Conservation (phyloP, 1,140 invertebrate genomes). For the Drosophila kepulauana region DNA sequence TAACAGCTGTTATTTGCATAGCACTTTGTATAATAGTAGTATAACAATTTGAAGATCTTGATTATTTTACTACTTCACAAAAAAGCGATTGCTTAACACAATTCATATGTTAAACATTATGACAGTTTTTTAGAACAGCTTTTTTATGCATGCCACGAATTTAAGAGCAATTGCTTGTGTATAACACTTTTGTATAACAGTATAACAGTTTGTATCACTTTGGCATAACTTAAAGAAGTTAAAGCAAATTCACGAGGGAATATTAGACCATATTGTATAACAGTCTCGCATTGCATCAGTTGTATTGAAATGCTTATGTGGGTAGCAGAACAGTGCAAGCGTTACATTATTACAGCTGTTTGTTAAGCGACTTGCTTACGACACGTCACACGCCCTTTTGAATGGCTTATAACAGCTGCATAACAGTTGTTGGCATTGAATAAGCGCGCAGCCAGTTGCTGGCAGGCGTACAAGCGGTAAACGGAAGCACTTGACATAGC, state of each 20-base stretch:
- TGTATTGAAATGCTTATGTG: background rate
- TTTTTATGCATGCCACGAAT: background rate
- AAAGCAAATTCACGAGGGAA: too few species aligned
- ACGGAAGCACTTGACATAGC: constrained; percentile 28
- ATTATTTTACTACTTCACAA: too few species aligned
- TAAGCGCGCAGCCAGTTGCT: background rate
- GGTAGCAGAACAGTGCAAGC: background rate
- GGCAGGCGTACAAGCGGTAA: constrained; percentile 17
- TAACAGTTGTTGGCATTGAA: constrained; percentile 13
- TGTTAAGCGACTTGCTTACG: background rate
- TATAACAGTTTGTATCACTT: constrained; percentile 1
- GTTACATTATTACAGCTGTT: background rate
- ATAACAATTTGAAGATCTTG: background rate
- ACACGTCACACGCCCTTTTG: background rate
- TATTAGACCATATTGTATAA: background rate
- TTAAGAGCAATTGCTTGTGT: background rate
- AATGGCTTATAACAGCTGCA: background rate
- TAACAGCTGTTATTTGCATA: too few species aligned
- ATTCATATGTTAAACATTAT: background rate
- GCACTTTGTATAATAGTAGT: background rate
- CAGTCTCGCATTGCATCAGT: background rate
- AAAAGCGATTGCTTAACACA: too few species aligned
- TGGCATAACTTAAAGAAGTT: background rate
- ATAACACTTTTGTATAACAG: background rate
- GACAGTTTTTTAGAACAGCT: background rate